These are phyloP conservation scores for Empis livida DNA, from an alignment of 2,888 invertebrate species.

Conservation along the genomic window DNA sequence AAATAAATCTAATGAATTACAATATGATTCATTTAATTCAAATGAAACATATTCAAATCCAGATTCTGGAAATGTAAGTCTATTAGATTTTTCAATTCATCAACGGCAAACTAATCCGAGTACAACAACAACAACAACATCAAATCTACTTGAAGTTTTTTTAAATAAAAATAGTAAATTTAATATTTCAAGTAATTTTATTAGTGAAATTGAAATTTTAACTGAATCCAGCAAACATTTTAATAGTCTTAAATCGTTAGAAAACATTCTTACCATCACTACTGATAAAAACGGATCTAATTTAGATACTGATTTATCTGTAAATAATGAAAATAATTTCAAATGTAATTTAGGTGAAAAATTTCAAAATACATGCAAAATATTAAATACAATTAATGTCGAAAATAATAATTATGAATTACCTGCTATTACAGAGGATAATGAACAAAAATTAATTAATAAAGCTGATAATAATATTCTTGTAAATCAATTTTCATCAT, in stretches of 20 bases:
- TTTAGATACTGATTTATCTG: constrained; percentile 6
- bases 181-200: constrained; percentile 25
- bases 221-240: background rate
- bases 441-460: background rate
- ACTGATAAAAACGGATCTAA: background rate
- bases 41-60: constrained; percentile 32
- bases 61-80: constrained; percentile 33
- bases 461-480: background rate
- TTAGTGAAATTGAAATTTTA: constrained; percentile 17
- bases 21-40: constrained; percentile 28
- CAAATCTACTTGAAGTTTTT: constrained; percentile 21
- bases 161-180: constrained; percentile 26
- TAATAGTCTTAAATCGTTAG: no score
- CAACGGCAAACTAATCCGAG: constrained; percentile 12
- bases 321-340: no score
- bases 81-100: constrained; percentile 27
- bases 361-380: no score
- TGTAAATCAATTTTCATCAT: background rate
- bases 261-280: no score
- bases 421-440: constrained; percentile 3
- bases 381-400: background rate
- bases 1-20: constrained; percentile 1
- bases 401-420: background rate
- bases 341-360: no score
- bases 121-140: constrained; percentile 22